Conservation (phyloP, 2,888 invertebrate species). For the Dysmachus trigonus region DNA sequence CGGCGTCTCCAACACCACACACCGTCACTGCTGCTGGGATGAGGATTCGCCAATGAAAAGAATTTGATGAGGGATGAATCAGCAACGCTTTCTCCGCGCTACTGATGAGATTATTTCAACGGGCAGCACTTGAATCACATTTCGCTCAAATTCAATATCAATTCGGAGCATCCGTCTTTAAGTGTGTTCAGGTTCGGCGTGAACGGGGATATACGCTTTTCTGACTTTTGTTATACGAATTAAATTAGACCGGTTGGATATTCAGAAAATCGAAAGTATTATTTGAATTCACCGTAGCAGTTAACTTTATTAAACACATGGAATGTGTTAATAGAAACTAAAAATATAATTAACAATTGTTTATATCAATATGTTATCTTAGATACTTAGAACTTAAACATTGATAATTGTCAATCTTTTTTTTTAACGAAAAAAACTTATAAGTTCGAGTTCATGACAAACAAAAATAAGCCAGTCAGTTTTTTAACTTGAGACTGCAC, state of each 20-base stretch:
- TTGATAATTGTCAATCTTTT: too few species aligned
- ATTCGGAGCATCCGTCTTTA: not conserved
- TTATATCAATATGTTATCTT: too few species aligned
- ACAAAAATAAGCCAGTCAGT: too few species aligned
- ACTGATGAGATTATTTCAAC: conserved; percentile 37
- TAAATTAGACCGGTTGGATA: not conserved
- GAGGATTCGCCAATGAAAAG: not conserved
- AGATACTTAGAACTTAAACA: too few species aligned
- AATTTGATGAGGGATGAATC: conserved; percentile 25
- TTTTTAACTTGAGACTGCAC: too few species aligned
- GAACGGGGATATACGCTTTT: not conserved
- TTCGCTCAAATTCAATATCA: not conserved
- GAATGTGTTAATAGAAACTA: not conserved
- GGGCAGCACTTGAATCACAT: not conserved
- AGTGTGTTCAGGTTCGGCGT: not conserved
- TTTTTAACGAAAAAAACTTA: too few species aligned
- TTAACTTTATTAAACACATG: not conserved
- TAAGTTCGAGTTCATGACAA: too few species aligned
- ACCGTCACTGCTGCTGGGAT: not conserved
- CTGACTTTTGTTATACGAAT: not conserved
- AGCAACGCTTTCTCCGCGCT: not conserved
- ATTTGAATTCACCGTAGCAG: not conserved
- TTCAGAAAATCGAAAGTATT: not conserved
- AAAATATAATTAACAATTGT: too few species aligned
- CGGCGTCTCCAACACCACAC: not conserved